Conservation (phyloP, 2,888 invertebrate genomes). For the Gari tellinella region DNA sequence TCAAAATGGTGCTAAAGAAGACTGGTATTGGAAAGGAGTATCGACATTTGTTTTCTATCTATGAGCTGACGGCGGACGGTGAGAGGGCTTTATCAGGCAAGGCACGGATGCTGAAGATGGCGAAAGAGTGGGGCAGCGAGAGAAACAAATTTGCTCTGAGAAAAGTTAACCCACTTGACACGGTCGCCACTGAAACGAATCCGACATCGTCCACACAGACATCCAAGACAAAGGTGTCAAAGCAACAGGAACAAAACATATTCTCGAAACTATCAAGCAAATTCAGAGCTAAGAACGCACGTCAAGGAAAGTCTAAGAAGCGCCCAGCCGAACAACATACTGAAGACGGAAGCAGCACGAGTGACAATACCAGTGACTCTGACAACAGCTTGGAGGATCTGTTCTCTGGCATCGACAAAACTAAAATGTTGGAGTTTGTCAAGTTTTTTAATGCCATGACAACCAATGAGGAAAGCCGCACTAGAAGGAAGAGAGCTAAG, state of each 20-base stretch:
- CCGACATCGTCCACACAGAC: too few species aligned
- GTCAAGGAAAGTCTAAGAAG: too few species aligned
- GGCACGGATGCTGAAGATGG: constrained; percentile 33
- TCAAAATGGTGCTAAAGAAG: constrained; percentile 59
- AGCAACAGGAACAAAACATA: too few species aligned
- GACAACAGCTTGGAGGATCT: constrained; percentile 48
- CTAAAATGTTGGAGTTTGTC: constrained; percentile 38
- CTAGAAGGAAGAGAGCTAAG: too few species aligned
- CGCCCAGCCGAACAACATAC: too few species aligned
- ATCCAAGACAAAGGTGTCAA: too few species aligned
- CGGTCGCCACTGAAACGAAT: too few species aligned
- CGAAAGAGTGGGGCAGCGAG: constrained; percentile 29
- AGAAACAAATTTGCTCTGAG: constrained; percentile 40
- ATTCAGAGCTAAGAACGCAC: too few species aligned
- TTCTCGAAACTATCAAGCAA: too few species aligned
- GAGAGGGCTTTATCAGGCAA: constrained; percentile 36
- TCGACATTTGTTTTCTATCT: constrained; percentile 41
- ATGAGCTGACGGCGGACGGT: constrained; percentile 26
- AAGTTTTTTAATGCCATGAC: constrained; percentile 45
- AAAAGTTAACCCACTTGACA: constrained; percentile 34
- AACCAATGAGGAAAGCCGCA: constrained; percentile 1
- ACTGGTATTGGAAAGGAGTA: constrained; percentile 52
- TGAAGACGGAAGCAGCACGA: too few species aligned
- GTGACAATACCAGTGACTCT: constrained; percentile 14
- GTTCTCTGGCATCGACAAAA: constrained; percentile 36